Evolutionary conservation across 92 coral and sea anemone species (phyloP), one percentile per base, ranked within the genome.

Genomic region (Phymanthus crucifer): DNA sequence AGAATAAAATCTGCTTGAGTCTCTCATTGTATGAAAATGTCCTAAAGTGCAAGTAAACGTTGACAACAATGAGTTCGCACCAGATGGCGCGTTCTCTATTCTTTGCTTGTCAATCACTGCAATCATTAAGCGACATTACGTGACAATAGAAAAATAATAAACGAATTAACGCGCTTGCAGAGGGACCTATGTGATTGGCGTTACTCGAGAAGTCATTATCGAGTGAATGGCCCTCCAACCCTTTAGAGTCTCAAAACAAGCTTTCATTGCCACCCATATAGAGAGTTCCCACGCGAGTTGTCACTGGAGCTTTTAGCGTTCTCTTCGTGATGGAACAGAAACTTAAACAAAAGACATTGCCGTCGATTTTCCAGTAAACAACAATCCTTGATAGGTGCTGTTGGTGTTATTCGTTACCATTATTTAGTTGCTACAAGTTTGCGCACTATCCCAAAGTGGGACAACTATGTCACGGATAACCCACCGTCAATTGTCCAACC

Each of bases 51-150:
- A 91, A 87, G 97, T 90, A 92, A 92, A 92, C 90, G 86, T 82
- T 79, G 81, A 66, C 40, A 79, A 93, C 94, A 90, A 93, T 77
- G 66, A 76, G 18, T 77, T 80, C 89, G 81, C 97, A 73, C 94
- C 97, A 93, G 91, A 91, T 93, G 97, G 97, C 92, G 94, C 92
- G 92, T 91, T 90, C 97, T 78, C 88, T 77, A 81, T 90, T 93
- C 92, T 93, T 74, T 85, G 75, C 80, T 78, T 86, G 97, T 93
- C 97, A 90, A 93, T 93, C 97, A 90, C 87, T 77, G 97, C 97
- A 92, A 90, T 90, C 94, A 90, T 89, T 90, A 92, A 87, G 87
- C 82, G 89, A 90, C 97, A 90, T 93, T 87, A 90, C 88, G 88
- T 90, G 92, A 92, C 97, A 92, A 92, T 92, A 87, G 92, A 73